These are phyloP conservation scores for Myotis yumanensis DNA, from an alignment of 2,113 vertebrate species.

Conservation along the genomic window DNA sequence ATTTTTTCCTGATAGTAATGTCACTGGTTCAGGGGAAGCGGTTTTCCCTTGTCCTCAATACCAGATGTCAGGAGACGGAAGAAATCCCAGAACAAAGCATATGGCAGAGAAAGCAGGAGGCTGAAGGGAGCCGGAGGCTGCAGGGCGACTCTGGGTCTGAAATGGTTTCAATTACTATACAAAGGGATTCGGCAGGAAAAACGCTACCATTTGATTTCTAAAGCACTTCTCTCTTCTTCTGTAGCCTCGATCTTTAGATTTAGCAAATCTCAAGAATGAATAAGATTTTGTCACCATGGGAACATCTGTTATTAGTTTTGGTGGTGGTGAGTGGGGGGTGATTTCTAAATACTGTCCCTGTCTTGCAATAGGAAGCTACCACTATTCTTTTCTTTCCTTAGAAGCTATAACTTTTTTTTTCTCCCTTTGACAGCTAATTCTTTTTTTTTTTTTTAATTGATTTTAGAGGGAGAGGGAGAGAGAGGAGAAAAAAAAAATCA, in stretches of 20 bases:
- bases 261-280: neutral
- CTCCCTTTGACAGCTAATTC: neutral
- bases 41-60: conserved; percentile 31
- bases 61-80: conserved; percentile 61
- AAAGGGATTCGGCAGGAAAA: neutral
- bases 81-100: conserved; percentile 59
- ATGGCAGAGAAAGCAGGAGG: neutral
- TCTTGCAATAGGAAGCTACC: neutral
- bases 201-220: neutral
- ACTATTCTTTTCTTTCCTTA: neutral
- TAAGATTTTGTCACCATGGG: neutral
- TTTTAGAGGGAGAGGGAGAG: no score
- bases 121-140: neutral
- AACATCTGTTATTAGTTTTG: neutral
- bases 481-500: no score
- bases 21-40: conserved; percentile 25
- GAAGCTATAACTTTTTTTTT: neutral
- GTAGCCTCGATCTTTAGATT: neutral
- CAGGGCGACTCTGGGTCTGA: neutral
- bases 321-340: neutral
- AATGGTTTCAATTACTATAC: neutral
- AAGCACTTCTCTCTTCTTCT: neutral
- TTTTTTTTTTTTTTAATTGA: neutral
- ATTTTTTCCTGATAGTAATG: conserved; percentile 23
- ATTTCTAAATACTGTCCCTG: neutral